Percentiles rank a stretch among this genome's conserved stretches.
Conservation (phyloP, 2,113 vertebrate species). For the Paralichthys olivaceus region DNA sequence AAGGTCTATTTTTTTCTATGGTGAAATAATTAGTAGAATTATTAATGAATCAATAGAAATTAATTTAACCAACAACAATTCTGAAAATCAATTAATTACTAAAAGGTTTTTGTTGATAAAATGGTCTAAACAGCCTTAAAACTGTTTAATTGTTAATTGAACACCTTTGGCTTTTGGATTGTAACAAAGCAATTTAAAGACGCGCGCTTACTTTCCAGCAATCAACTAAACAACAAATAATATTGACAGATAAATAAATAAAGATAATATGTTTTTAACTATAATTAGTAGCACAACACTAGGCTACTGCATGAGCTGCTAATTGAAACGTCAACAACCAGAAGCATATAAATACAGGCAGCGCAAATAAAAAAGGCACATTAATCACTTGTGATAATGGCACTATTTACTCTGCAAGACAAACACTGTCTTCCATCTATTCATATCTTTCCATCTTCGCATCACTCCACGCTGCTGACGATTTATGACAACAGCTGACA, state of each 20-base stretch:
- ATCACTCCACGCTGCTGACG: conserved; percentile 15
- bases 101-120: too few relatives aligned
- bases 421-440: conserved; percentile 11
- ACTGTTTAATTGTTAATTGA: too few relatives aligned
- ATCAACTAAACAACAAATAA: neutral
- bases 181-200: neutral
- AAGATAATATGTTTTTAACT: neutral
- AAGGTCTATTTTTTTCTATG: neutral
- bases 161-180: neutral
- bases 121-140: too few relatives aligned
- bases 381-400: conserved; percentile 10
- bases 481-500: conserved; percentile 15
- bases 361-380: conserved; percentile 1
- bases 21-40: too few relatives aligned
- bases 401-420: neutral
- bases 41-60: too few relatives aligned
- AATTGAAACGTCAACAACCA: neutral
- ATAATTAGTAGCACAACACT: neutral
- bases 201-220: neutral
- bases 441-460: conserved; percentile 17
- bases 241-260: neutral
- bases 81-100: too few relatives aligned
- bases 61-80: too few relatives aligned
- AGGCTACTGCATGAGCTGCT: neutral
- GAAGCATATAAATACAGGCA: neutral